A percentile compares a stretch with the other conserved stretches of the same genome.
These are phyloP conservation scores for Phymatocera aterrima DNA, from an alignment of 2,888 invertebrate genomes.

Conservation along the genomic window DNA sequence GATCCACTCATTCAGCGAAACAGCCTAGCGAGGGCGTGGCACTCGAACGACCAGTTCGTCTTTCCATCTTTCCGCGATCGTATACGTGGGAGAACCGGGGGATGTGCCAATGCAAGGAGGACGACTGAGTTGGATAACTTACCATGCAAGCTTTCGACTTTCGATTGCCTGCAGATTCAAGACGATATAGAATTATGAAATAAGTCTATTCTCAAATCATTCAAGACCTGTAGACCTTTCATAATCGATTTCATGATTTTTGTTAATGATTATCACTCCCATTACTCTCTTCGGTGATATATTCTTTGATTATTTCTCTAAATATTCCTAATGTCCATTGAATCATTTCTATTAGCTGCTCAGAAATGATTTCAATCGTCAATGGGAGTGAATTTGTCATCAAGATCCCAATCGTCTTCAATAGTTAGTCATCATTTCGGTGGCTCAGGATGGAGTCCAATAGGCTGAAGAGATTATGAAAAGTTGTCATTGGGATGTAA, in stretches of 20 bases:
- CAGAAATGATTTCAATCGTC: neutral
- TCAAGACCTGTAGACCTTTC: neutral
- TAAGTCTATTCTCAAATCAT: slow-evolving; percentile 4
- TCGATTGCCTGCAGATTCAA: slow-evolving; percentile 1
- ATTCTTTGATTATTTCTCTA: neutral
- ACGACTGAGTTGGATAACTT: neutral
- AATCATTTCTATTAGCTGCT: slow-evolving; percentile 16
- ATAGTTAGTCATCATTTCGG: neutral
- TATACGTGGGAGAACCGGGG: neutral
- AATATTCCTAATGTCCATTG: neutral
- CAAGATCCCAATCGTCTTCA: neutral
- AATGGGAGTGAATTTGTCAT: too few relatives aligned
- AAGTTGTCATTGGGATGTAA: slow-evolving; percentile 34
- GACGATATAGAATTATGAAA: slow-evolving; percentile 18
- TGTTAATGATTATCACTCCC: slow-evolving; percentile 10
- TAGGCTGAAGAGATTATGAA: slow-evolving; percentile 35
- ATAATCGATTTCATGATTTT: slow-evolving; percentile 2
- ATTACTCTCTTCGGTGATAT: neutral
- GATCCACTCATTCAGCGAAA: slow-evolving; percentile 41
- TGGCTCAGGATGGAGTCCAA: slow-evolving; percentile 20
- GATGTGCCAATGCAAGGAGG: neutral
- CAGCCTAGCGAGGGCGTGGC: slow-evolving; percentile 37
- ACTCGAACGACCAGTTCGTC: slow-evolving; percentile 30
- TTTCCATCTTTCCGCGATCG: slow-evolving; percentile 21
- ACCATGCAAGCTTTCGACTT: slow-evolving; percentile 10